These are phyloP conservation scores for Sebastes trivittatus DNA, from an alignment of 2,797 vertebrate species.

Conservation along the genomic window DNA sequence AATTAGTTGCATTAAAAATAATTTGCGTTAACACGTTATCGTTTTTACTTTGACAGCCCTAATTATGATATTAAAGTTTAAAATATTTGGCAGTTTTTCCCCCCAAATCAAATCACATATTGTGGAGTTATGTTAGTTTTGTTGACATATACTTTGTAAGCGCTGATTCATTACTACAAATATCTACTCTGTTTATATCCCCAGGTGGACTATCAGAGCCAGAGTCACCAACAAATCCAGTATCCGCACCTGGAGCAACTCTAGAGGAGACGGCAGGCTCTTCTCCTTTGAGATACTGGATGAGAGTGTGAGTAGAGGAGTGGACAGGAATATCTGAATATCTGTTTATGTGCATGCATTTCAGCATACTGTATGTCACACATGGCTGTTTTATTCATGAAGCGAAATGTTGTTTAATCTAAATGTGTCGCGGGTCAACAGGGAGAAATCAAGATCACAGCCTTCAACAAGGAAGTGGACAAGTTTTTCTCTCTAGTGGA, in stretches of 20 bases:
- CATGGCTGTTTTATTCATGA: neutral
- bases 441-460: constrained; percentile 97
- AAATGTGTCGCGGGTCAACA: constrained; percentile 70
- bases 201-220: constrained; percentile 94
- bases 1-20: no score
- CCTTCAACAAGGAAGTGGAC: constrained; percentile 96
- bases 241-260: constrained; percentile 95
- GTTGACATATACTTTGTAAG: neutral
- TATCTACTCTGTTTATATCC: neutral
- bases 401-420: constrained; percentile 19
- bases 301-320: constrained; percentile 88
- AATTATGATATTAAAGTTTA: neutral
- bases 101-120: neutral
- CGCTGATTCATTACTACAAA: neutral
- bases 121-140: neutral
- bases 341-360: constrained; percentile 9
- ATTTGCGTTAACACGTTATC: no score
- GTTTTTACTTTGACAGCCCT: no score
- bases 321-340: neutral
- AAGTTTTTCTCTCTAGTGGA: constrained; percentile 94
- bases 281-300: constrained; percentile 95
- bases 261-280: constrained; percentile 92
- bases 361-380: constrained; percentile 12
- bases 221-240: constrained; percentile 92
- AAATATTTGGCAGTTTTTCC: neutral